Evolutionary conservation across 2,797 vertebrate genomes (phyloP).

Genomic region (Lepus townsendii): DNA sequence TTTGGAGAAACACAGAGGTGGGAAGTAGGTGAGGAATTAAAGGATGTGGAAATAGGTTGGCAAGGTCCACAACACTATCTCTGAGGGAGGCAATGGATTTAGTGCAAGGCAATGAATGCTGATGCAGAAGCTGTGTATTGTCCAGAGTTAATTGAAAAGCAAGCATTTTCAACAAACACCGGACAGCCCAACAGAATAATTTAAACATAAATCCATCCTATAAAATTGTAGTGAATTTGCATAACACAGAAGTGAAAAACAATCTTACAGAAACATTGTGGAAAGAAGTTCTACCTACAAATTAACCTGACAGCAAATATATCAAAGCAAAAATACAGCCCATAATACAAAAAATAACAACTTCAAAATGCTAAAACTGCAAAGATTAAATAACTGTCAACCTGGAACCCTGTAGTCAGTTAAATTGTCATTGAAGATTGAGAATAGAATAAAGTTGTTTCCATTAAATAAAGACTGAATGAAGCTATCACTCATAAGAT

Average conservation of each 20-base stretch:
- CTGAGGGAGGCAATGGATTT: neutral
- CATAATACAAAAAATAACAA: neutral
- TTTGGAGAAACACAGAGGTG: neutral
- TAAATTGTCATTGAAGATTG: neutral
- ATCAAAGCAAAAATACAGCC: neutral
- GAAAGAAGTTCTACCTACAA: neutral
- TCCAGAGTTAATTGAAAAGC: neutral
- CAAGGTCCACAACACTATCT: neutral
- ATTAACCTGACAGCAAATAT: slow-evolving; percentile 25
- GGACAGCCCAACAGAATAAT: neutral
- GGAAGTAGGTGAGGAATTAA: neutral
- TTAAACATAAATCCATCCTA: neutral
- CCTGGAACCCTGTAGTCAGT: neutral
- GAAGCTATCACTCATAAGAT: neutral
- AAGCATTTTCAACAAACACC: neutral
- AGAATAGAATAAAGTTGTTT: neutral
- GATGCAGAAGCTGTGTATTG: neutral
- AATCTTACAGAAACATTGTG: neutral
- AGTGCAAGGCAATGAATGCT: neutral
- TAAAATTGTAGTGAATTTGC: neutral
- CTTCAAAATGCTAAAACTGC: neutral
- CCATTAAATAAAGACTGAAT: neutral
- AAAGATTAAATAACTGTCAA: neutral
- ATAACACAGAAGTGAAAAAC: neutral
- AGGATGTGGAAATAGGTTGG: neutral